Evolutionary conservation across 1,140 invertebrate genomes (phyloP), one percentile per base, ranked within the genome.

Genomic region (Agrypnia vestita): DNA sequence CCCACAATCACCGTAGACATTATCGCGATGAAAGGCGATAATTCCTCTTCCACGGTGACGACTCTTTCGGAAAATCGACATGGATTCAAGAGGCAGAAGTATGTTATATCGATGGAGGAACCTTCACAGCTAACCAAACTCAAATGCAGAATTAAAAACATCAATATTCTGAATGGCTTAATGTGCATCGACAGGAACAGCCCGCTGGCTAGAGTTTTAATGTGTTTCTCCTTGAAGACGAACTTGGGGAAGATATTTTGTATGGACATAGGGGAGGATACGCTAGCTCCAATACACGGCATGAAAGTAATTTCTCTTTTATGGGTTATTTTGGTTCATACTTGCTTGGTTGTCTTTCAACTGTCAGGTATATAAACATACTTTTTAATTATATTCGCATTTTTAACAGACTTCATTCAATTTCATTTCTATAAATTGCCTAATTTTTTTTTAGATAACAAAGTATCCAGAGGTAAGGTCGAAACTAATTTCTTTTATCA

Each of bases 301-400:
- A 79, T 90, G 25, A 84, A 87, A 64, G 84, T 90, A 21, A 82
- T 86, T 77, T 85, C 86, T 12, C 86, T 90, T 74, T 46, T 89
- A 0, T 89, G 89, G 89, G 84, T 89, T 44, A 88, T 90, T 56
- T 59, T 87, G 25, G 83, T 86, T 3, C 89, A 89, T 74, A 86
- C 85, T n/a, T 89, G 87, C 82, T 78, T 90, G 6, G 82, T 84
- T 11, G 49, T 84, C 1, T 87, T 86, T 82, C 85, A 86, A 83
- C 74, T 88, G 74, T 86, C 87, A 75, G 88, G 88, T 89, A 75
- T 35, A 74, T 35, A 35, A 35, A 35, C 6, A 35, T 3, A 62
- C 74, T 21, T 56, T 25, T 64, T 4, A 3, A 35, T 11, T 67
- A 47, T 53, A 35, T 53, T 47, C 6, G 25, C 25, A 35, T 35